Percentiles rank a stretch among this genome's conserved stretches.
phyloP scores from a whole-genome alignment of 2,797 vertebrate species.

The Hylomyscus alleni region DNA sequence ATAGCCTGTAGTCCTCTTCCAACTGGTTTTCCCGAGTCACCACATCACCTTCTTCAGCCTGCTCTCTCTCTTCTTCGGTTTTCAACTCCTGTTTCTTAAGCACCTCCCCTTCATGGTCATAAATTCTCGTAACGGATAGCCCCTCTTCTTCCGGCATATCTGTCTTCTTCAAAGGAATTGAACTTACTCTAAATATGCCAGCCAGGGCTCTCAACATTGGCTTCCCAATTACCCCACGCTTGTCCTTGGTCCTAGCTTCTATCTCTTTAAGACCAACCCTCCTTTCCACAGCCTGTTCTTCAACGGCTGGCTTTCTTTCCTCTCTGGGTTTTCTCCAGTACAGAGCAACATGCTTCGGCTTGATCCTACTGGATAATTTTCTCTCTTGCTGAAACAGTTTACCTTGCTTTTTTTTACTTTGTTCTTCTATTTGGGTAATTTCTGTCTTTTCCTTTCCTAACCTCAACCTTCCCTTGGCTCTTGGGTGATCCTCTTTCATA shows the following conservation, averaged over 20 bases:
- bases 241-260: background rate
- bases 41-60: background rate
- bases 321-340: background rate
- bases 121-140: background rate
- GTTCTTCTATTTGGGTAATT: background rate
- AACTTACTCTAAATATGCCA: background rate
- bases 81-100: conserved; percentile 5
- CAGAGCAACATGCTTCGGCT: background rate
- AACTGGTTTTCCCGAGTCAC: background rate
- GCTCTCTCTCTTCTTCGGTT: background rate
- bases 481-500: background rate
- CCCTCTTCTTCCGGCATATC: background rate
- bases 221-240: background rate
- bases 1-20: conserved; percentile 10
- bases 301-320: background rate
- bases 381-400: background rate
- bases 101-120: background rate
- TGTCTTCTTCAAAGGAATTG: background rate
- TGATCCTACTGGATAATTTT: background rate
- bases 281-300: background rate
- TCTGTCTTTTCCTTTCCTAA: background rate
- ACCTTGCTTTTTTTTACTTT: background rate
- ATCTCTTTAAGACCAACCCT: background rate
- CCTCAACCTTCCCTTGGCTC: background rate
- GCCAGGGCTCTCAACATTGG: background rate